A percentile compares a stretch with the other conserved stretches of the same genome.
Conservation (phyloP, 1,140 invertebrate species). For the Pogonomyrmex barbatus region DNA sequence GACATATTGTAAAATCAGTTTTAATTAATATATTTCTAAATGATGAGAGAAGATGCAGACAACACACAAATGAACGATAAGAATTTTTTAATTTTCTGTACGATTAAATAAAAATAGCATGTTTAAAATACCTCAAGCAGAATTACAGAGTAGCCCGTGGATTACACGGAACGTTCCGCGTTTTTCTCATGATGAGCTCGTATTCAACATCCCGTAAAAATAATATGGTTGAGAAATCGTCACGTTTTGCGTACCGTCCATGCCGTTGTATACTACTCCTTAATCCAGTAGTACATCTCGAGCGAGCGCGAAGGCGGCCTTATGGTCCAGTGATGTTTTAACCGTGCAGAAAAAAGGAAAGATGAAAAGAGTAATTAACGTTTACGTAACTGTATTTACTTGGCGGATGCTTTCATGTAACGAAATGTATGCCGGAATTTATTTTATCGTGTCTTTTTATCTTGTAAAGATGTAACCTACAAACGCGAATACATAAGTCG, state of each 20-base stretch:
- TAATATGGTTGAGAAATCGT: conserved; percentile 46
- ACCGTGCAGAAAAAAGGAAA: conserved; percentile 21
- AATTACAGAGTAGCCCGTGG: conserved; percentile 4
- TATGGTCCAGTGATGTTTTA: conserved; percentile 43
- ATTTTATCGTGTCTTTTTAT: conserved; percentile 29
- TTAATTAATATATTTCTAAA: not conserved
- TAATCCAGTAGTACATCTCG: conserved; percentile 38
- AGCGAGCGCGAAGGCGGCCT: not conserved
- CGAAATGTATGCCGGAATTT: conserved; percentile 30
- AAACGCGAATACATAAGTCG: conserved; percentile 50
- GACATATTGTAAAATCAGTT: not conserved
- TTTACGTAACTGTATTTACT: conserved; percentile 41
- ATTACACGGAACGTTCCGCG: conserved; percentile 23
- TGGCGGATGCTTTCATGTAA: conserved; percentile 20
- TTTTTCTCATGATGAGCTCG: not conserved
- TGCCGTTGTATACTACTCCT: not conserved
- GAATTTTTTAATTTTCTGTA: conserved; percentile 29
- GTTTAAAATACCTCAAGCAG: not conserved
- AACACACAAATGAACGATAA: not conserved
- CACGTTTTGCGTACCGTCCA: conserved; percentile 2
- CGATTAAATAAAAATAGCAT: conserved; percentile 23
- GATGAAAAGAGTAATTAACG: conserved; percentile 27
- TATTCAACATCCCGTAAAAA: conserved; percentile 36
- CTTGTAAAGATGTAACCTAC: conserved; percentile 2
- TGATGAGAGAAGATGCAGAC: not conserved